phyloP scores from a whole-genome alignment of 2,797 vertebrate genomes.

The Cercopithecus neglectus region DNA sequence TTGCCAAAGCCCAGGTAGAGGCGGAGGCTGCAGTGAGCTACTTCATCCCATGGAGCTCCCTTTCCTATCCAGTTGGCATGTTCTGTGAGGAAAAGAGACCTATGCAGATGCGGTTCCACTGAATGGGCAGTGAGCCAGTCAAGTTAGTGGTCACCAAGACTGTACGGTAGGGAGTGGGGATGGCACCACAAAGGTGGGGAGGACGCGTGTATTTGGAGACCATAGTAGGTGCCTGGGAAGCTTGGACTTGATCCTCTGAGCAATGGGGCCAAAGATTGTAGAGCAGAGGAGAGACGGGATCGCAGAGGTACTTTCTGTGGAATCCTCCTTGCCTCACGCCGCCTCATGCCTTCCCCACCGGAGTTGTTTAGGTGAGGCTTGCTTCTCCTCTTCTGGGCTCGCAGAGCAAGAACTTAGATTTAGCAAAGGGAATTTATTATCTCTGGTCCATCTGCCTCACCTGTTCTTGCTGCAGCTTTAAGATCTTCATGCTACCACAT shows the following conservation, averaged over 20 bases:
- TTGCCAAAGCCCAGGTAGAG: neutral
- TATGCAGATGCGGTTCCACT: rapidly evolving
- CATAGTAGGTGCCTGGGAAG: neutral
- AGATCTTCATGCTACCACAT: neutral
- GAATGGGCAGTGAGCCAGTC: neutral
- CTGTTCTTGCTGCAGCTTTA: neutral
- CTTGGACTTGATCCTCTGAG: neutral
- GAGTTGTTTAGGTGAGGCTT: neutral
- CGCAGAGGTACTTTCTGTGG: neutral
- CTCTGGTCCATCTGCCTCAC: neutral
- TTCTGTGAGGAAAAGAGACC: neutral
- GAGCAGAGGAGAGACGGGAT: neutral
- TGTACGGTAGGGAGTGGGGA: rapidly evolving
- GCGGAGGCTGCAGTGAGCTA: neutral
- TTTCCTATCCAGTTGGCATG: neutral
- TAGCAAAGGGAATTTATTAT: neutral
- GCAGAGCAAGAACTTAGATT: neutral
- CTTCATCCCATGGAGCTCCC: neutral
- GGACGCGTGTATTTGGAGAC: neutral
- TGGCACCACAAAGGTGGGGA: neutral
- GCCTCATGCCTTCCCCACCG: neutral
- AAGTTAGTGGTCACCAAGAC: neutral
- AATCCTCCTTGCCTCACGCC: neutral
- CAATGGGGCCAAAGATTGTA: neutral
- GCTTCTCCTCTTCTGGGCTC: neutral